A percentile compares a stretch with the other conserved stretches of the same genome.
phyloP scores from a whole-genome alignment of 2,113 vertebrate species.

The Erythrocercus mccallii region DNA sequence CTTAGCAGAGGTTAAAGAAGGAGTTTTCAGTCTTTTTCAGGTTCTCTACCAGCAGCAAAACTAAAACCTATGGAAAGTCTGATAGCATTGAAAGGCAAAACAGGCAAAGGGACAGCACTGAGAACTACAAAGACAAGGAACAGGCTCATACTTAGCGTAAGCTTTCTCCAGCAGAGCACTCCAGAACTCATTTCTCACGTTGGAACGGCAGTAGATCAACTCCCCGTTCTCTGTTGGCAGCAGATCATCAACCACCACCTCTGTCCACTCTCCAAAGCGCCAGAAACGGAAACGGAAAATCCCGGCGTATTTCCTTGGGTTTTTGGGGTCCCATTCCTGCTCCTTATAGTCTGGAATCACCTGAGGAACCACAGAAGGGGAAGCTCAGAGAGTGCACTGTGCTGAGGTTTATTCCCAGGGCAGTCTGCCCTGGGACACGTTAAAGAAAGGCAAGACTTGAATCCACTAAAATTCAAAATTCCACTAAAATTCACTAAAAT shows the following conservation, averaged over 20 bases:
- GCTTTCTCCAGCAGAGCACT: slow-evolving; percentile 91
- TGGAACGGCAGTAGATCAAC: slow-evolving; percentile 89
- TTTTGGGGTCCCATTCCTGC: slow-evolving; percentile 88
- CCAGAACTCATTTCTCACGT: slow-evolving; percentile 88
- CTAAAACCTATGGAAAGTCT: not conserved
- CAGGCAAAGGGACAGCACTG: not conserved
- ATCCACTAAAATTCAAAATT: not conserved
- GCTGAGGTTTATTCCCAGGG: not conserved
- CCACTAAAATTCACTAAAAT: not conserved
- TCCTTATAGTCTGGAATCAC: slow-evolving; percentile 57
- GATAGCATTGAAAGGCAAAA: not conserved
- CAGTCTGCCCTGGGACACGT: not conserved
- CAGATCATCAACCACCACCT: slow-evolving; percentile 92
- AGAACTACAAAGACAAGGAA: not conserved
- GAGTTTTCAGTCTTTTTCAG: not conserved
- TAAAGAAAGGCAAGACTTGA: not conserved
- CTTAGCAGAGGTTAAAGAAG: not conserved
- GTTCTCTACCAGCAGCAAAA: not conserved
- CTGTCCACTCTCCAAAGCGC: slow-evolving; percentile 89
- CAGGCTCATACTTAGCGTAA: slow-evolving; percentile 85
- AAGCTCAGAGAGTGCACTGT: not conserved
- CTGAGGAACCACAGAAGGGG: not conserved
- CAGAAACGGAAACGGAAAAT: slow-evolving; percentile 96
- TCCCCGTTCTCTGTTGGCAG: slow-evolving; percentile 83
- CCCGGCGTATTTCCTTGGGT: slow-evolving; percentile 80